Conservation (phyloP, 2,888 invertebrate genomes). For the Rhabditoides inermis region DNA sequence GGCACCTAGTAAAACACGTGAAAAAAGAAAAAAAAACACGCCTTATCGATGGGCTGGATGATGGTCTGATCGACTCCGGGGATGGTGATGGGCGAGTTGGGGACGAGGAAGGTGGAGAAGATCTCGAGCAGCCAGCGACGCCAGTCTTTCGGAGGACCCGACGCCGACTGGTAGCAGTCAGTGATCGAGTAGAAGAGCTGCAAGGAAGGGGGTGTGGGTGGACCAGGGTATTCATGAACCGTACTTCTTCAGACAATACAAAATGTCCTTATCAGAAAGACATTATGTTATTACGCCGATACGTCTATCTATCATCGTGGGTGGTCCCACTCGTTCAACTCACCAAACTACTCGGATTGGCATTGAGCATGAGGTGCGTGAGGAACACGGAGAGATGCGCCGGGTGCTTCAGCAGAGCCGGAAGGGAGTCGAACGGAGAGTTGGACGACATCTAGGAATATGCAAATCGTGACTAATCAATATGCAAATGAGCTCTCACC, state of each 20-base stretch:
- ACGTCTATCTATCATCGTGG: too few species aligned
- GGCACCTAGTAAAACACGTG: background rate
- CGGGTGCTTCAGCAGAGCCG: constrained; percentile 72
- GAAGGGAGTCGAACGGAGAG: constrained; percentile 78
- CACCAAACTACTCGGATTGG: constrained; percentile 70
- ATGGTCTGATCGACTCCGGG: constrained; percentile 44
- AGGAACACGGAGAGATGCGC: constrained; percentile 88
- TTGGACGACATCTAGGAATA: too few species aligned
- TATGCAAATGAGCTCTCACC: background rate
- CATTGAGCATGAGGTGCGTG: constrained; percentile 77
- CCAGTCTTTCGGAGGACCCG: constrained; percentile 76
- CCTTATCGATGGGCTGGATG: constrained; percentile 47
- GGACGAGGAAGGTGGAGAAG: constrained; percentile 50
- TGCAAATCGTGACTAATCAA: too few species aligned
- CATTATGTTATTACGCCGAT: too few species aligned
- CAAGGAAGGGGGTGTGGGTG: too few species aligned
- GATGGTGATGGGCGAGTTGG: constrained; percentile 47
- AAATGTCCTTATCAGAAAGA: too few species aligned
- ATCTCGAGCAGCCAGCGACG: constrained; percentile 92
- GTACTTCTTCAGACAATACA: too few species aligned
- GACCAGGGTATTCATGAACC: too few species aligned
- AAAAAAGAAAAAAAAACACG: constrained; percentile 1
- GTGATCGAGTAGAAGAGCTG: constrained; percentile 83
- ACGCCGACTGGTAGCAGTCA: constrained; percentile 68
- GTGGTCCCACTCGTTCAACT: too few species aligned